phyloP scores from a whole-genome alignment of 1,140 invertebrate genomes.

The Bombus pascuorum region DNA sequence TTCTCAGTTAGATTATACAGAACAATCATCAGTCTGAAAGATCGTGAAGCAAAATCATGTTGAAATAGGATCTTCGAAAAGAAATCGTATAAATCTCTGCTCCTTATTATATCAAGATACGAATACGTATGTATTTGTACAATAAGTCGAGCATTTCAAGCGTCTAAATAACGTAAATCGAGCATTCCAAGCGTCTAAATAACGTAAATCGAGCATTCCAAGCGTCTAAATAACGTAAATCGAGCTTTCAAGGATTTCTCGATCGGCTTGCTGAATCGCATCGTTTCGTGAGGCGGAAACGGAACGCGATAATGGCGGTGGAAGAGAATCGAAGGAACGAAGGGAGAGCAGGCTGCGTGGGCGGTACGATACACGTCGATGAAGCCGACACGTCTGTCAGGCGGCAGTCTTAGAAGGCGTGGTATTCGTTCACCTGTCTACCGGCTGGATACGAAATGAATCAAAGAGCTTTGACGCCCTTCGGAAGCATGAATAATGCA shows the following conservation, averaged over 20 bases:
- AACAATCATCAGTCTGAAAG: no score
- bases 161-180: no score
- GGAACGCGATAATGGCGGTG: not conserved
- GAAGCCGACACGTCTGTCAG: slow-evolving; percentile 58
- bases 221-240: not conserved
- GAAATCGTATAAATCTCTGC: no score
- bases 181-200: no score
- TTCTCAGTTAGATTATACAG: no score
- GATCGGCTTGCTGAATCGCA: not conserved
- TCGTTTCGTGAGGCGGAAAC: not conserved
- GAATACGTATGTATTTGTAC: no score
- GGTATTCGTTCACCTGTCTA: slow-evolving; percentile 60
- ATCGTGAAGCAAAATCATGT: no score
- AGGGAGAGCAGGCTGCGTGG: not conserved
- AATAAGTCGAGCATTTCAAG: no score
- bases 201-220: no score
- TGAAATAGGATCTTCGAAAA: no score
- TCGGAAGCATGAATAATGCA: slow-evolving; percentile 78
- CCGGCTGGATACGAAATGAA: slow-evolving; percentile 75
- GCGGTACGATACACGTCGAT: slow-evolving; percentile 26
- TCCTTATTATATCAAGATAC: no score
- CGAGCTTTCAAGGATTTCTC: not conserved
- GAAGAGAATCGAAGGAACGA: not conserved
- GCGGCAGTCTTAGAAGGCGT: slow-evolving; percentile 48
- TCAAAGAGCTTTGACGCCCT: slow-evolving; percentile 77